Evolutionary conservation across 2,888 invertebrate species (phyloP).

Genomic region (Octodonta nipae): DNA sequence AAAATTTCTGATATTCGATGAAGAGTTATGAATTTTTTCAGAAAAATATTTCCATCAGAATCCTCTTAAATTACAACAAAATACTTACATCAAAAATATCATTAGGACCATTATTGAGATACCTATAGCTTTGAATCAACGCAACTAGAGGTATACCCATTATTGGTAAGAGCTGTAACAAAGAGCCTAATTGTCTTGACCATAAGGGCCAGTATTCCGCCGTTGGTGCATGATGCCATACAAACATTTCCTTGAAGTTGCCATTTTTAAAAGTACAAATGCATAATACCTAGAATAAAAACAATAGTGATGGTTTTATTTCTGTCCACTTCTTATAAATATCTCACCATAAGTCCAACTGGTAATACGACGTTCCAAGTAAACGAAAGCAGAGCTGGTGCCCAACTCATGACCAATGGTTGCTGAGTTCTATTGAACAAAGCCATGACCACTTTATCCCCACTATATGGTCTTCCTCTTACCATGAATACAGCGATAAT

Average conservation of each 20-base stretch:
- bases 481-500: conserved; percentile 75
- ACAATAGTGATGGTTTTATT: background rate
- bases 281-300: conserved; percentile 42
- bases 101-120: conserved; percentile 68
- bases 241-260: conserved; percentile 52
- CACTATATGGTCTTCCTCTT: conserved; percentile 73
- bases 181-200: conserved; percentile 63
- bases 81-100: conserved; percentile 71
- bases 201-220: conserved; percentile 69
- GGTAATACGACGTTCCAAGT: conserved; percentile 82
- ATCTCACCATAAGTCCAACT: conserved; percentile 60
- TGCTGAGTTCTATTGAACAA: conserved; percentile 42
- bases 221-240: conserved; percentile 45
- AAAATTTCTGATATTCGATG: too few species aligned
- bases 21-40: too few species aligned
- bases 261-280: conserved; percentile 60
- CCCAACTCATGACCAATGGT: conserved; percentile 40
- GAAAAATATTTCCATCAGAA: too few species aligned
- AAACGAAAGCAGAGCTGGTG: conserved; percentile 61
- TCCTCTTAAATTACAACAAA: too few species aligned
- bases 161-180: conserved; percentile 63
- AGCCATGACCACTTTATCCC: conserved; percentile 55
- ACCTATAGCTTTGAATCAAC: conserved; percentile 59
- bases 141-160: conserved; percentile 60
- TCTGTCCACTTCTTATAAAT: too few species aligned